These are phyloP conservation scores for Babyrousa celebensis DNA, from an alignment of 2,797 vertebrate genomes.

Conservation along the genomic window DNA sequence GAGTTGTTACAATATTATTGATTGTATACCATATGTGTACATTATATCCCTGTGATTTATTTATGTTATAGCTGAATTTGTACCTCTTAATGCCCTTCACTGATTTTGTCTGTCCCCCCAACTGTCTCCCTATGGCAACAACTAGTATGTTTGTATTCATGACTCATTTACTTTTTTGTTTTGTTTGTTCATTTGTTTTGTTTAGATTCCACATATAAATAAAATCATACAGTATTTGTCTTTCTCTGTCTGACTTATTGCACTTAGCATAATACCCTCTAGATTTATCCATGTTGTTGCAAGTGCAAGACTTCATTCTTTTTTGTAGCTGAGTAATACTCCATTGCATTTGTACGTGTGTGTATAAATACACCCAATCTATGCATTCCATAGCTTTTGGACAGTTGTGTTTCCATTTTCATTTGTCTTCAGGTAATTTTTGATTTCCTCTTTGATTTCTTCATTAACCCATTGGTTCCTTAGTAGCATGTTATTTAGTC, in stretches of 20 bases:
- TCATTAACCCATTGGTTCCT: background rate
- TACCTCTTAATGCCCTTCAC: background rate
- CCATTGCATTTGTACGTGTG: background rate
- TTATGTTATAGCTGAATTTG: background rate
- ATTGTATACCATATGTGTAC: background rate
- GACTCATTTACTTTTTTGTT: background rate
- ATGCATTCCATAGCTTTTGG: background rate
- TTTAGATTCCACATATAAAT: background rate
- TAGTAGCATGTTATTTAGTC: background rate
- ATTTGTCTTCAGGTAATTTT: background rate
- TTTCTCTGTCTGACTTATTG: background rate
- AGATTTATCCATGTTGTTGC: background rate
- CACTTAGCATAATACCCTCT: background rate
- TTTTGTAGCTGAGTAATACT: background rate
- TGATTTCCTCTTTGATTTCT: background rate
- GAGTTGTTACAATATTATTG: background rate
- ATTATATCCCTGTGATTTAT: background rate
- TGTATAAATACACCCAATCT: too few relatives aligned
- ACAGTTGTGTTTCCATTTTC: background rate
- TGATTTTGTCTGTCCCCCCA: background rate
- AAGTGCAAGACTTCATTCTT: background rate
- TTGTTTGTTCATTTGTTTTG: background rate
- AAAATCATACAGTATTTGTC: background rate
- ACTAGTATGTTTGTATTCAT: background rate
- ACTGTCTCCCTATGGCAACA: background rate